Base-by-base conservation (phyloP, 2,888 invertebrate genomes). In the Parapristionchus giblindavisi region DNA sequence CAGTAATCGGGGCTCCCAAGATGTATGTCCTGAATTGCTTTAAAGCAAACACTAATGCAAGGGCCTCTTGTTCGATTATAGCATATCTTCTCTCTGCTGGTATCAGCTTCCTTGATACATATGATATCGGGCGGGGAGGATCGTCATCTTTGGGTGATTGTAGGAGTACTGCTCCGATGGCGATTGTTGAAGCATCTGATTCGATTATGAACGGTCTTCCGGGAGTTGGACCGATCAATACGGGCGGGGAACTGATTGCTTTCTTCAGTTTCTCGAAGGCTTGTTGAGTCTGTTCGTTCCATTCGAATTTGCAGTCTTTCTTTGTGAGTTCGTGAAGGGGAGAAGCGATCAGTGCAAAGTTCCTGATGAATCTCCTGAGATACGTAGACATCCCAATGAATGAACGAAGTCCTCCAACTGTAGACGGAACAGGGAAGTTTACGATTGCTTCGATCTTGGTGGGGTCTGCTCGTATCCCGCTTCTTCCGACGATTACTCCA, bases 381-480 rank as follows among this genome's bases (percentile, higher is more conserved):
- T 80, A 83, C 14, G 63, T 71, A 0, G 72, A 51, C 34, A 76
- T 68, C 29, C 83, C 83, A 3, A 83, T 24, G 51, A 76, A 83
- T 27, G 29, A 43, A 29, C 78, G n/a, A 6, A 79, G 63, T 60
- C 54, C 76, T n/a, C 71, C 76, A n/a, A 61, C 36, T 14, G 72
- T 68, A 32, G 51, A 60, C 11, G 80, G 80, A 2, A 27, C 5
- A 0, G 79, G 79, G 61, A 60, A 78, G 1, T 78, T 52, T 6
- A 17, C 11, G 21, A 80, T 76, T 2, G 76, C 77, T 43, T 61
- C 27, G 4, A 76, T 66, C 58, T 80, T 82, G 0, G 43, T 36
- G 3, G 78, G 79, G 68, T 82, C 76, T 2, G 80, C 77, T n/a
- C 75, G 65, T 8, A 83, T 52, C 32, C 82, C 82, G 11, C 80